Conservation (phyloP, 2,113 vertebrate genomes). For the Clupea harengus region DNA sequence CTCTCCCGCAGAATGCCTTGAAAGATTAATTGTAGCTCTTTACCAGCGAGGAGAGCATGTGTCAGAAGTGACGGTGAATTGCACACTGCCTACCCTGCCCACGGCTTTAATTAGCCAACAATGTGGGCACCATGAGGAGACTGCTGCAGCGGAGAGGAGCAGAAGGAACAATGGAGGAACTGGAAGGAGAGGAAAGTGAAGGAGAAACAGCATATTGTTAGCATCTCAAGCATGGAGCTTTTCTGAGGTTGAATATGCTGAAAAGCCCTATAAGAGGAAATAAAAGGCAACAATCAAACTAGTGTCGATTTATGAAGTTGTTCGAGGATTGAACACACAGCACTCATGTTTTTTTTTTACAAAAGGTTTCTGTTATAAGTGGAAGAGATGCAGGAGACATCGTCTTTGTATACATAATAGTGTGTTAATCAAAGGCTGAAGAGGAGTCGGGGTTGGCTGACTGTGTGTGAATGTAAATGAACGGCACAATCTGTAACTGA, state of each 20-base stretch:
- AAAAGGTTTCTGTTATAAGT: neutral
- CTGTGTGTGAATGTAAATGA: neutral
- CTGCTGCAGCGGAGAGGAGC: neutral
- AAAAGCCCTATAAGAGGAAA: neutral
- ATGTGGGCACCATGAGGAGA: conserved; percentile 55
- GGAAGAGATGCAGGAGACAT: neutral
- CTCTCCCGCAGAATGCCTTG: conserved; percentile 51
- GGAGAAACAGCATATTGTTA: neutral
- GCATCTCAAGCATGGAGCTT: neutral
- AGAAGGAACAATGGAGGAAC: neutral
- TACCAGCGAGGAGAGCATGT: conserved; percentile 59
- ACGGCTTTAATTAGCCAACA: conserved; percentile 71
- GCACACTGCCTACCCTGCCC: conserved; percentile 64
- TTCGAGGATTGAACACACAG: neutral
- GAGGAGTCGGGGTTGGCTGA: neutral
- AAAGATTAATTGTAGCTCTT: conserved; percentile 75
- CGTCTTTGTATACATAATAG: neutral
- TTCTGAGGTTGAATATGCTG: neutral
- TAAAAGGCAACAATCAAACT: neutral
- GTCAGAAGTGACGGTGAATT: conserved; percentile 71
- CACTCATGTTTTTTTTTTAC: neutral
- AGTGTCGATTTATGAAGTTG: neutral
- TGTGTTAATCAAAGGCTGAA: neutral
- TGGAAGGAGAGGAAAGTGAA: neutral
- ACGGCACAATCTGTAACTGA: neutral